Conservation (phyloP, 2,113 vertebrate species). For the Todiramphus saurophagus region DNA sequence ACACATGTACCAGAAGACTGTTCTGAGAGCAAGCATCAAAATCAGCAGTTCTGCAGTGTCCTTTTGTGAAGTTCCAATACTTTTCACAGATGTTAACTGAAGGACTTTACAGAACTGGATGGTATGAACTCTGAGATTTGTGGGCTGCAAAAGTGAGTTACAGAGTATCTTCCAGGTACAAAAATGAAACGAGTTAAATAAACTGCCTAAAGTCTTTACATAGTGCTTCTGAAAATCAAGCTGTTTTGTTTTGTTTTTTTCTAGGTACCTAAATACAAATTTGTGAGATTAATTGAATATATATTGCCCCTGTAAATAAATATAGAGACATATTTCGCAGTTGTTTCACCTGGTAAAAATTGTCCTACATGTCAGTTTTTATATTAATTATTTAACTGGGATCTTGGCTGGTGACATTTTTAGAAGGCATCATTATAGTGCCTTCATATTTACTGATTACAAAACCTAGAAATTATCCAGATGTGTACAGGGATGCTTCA, state of each 20-base stretch:
- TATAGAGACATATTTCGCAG: background rate
- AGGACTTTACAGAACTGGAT: background rate
- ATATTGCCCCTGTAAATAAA: background rate
- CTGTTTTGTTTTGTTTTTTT: background rate
- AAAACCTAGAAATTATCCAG: slow-evolving; percentile 23
- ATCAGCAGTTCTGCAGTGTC: background rate
- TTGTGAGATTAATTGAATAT: background rate
- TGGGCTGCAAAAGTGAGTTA: background rate
- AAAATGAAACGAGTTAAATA: background rate
- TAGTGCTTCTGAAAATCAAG: background rate
- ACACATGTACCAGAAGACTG: background rate
- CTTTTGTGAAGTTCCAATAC: background rate
- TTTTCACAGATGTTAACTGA: background rate
- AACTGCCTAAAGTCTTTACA: background rate
- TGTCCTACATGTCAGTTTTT: background rate
- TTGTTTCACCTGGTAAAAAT: background rate
- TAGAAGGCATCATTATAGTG: background rate
- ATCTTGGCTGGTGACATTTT: background rate
- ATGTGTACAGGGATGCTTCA: background rate
- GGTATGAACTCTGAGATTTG: background rate
- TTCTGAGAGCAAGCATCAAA: background rate
- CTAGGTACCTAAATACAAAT: background rate
- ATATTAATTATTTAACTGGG: background rate
- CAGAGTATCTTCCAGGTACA: background rate
- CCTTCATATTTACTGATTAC: background rate